Evolutionary conservation across 2,113 vertebrate genomes (phyloP).

Genomic region (Oryzias melastigma): DNA sequence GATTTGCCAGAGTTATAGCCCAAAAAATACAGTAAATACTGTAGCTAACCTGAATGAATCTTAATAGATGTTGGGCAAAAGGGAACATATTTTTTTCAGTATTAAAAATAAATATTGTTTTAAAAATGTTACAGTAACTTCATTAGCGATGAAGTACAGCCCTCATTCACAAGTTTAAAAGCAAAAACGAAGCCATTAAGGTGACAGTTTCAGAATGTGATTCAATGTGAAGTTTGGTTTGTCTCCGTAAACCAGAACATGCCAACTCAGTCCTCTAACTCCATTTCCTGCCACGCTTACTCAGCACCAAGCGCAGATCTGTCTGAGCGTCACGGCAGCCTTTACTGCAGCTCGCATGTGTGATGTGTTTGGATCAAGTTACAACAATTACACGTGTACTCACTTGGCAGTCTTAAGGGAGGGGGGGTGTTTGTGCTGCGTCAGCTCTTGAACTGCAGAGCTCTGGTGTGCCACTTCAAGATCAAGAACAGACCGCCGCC

Average conservation of each 20-base stretch:
- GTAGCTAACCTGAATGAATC: too few relatives aligned
- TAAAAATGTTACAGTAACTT: too few relatives aligned
- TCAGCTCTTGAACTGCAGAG: constrained; percentile 6
- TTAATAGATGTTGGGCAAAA: too few relatives aligned
- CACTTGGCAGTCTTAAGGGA: constrained; percentile 11
- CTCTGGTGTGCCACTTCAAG: constrained; percentile 46
- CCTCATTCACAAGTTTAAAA: too few relatives aligned
- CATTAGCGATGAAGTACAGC: too few relatives aligned
- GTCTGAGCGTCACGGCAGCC: constrained; percentile 1
- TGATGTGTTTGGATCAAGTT: constrained; percentile 35
- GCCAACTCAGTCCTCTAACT: background rate
- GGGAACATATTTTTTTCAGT: too few relatives aligned
- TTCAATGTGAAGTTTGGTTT: background rate
- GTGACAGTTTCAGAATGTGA: background rate
- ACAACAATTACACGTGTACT: constrained; percentile 26
- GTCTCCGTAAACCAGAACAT: background rate
- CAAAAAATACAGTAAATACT: too few relatives aligned
- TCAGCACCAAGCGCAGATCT: background rate
- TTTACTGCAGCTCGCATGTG: constrained; percentile 1
- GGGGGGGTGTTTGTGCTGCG: background rate
- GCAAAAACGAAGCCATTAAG: too few relatives aligned
- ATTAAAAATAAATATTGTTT: too few relatives aligned
- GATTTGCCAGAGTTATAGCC: too few relatives aligned
- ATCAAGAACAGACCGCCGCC: constrained; percentile 30
- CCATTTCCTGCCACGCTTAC: constrained; percentile 9